phyloP scores from a whole-genome alignment of 2,113 vertebrate species.

The Anthoscopus minutus region DNA sequence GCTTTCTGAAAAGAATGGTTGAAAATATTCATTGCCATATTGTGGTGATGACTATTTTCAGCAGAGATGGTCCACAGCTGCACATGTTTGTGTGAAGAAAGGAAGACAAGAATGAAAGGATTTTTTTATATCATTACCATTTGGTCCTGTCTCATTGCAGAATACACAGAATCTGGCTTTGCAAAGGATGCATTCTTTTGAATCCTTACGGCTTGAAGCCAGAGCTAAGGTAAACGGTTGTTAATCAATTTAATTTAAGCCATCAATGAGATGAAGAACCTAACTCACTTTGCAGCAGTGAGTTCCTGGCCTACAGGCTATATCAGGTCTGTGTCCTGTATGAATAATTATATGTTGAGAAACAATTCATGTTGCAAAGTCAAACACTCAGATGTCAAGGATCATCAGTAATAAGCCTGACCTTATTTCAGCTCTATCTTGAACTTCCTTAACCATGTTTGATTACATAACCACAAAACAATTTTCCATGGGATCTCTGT shows the following conservation, averaged over 20 bases:
- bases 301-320: background rate
- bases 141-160: background rate
- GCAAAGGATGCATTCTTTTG: background rate
- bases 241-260: background rate
- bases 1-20: conserved; percentile 38
- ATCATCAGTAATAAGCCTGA: background rate
- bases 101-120: conserved; percentile 28
- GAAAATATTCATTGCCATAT: conserved; percentile 47
- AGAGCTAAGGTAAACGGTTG: background rate
- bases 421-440: background rate
- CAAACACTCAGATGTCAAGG: background rate
- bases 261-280: background rate
- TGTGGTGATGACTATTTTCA: conserved; percentile 38
- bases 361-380: background rate
- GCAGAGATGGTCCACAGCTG: conserved; percentile 50
- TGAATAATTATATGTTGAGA: background rate
- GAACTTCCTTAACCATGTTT: background rate
- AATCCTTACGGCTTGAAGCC: background rate
- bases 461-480: background rate
- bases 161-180: background rate
- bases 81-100: conserved; percentile 36
- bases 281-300: background rate
- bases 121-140: background rate
- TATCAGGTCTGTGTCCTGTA: background rate
- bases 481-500: background rate